A percentile compares a stretch with the other conserved stretches of the same genome.
These are phyloP conservation scores for Macaca nemestrina DNA, from an alignment of 2,113 vertebrate species.

Conservation along the genomic window DNA sequence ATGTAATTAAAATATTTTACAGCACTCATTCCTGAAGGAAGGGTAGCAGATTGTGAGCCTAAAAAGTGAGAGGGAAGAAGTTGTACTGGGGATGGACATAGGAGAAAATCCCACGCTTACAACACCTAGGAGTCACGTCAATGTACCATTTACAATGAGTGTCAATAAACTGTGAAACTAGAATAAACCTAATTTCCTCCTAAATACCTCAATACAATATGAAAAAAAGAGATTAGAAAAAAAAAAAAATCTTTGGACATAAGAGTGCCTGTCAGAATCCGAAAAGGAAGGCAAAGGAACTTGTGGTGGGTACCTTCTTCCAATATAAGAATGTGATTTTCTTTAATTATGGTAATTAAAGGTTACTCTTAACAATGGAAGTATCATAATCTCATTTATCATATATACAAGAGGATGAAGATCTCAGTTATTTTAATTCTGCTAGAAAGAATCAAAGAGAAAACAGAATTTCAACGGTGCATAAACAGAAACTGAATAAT, in stretches of 20 bases:
- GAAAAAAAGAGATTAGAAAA: background rate
- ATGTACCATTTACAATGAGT: background rate
- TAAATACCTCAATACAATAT: background rate
- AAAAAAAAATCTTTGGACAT: background rate
- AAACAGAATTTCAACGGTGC: conserved; percentile 25
- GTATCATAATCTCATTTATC: background rate
- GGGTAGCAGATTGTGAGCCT: background rate
- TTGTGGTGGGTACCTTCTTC: background rate
- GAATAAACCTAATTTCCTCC: background rate
- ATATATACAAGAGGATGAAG: background rate
- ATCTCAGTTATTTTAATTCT: conserved; percentile 7
- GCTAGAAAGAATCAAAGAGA: background rate
- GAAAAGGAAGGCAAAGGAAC: background rate
- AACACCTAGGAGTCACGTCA: background rate
- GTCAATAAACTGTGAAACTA: background rate
- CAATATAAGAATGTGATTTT: background rate
- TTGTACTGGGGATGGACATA: background rate
- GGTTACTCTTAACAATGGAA: background rate
- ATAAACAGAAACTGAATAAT: background rate
- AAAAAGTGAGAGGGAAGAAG: background rate
- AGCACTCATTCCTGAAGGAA: background rate
- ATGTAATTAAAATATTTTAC: background rate
- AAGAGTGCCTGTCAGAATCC: background rate
- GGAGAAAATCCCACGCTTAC: background rate
- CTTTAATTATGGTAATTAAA: background rate